Conservation (phyloP, 2,113 vertebrate genomes). For the Eptesicus fuscus region DNA sequence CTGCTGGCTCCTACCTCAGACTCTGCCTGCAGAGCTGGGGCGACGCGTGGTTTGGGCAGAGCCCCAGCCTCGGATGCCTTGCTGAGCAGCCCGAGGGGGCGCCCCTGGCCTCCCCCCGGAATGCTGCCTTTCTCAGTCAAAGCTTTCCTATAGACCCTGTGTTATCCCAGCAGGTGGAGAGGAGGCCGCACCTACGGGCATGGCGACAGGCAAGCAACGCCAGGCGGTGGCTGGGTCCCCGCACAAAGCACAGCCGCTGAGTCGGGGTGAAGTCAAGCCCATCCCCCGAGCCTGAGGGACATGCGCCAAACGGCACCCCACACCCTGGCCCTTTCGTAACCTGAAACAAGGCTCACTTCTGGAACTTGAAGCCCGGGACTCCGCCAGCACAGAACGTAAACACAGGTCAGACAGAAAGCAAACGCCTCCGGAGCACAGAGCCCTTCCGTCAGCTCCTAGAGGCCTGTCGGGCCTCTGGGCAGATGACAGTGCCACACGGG, state of each 20-base stretch:
- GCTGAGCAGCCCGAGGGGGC: no score
- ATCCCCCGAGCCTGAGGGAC: neutral
- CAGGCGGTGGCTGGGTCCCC: neutral
- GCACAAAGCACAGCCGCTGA: neutral
- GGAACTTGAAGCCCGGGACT: slow-evolving; percentile 26
- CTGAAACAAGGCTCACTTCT: slow-evolving; percentile 10
- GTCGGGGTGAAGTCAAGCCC: neutral
- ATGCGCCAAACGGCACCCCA: neutral
- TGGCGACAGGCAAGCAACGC: neutral
- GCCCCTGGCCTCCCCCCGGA: neutral
- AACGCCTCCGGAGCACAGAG: slow-evolving; percentile 24
- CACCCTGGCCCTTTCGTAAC: neutral
- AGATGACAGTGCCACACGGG: neutral
- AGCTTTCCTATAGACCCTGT: neutral
- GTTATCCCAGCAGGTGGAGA: neutral
- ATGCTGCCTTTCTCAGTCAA: neutral
- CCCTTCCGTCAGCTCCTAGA: slow-evolving; percentile 5
- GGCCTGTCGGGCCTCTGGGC: neutral
- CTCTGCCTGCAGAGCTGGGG: neutral
- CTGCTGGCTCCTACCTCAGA: neutral
- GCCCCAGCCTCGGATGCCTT: neutral
- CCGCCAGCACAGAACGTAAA: slow-evolving; percentile 15
- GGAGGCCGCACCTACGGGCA: neutral
- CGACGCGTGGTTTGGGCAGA: no score
- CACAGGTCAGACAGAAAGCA: neutral